Percentiles rank a stretch among this genome's conserved stretches.
These are phyloP conservation scores for Alouatta palliata DNA, from an alignment of 2,113 vertebrate species.

Conservation along the genomic window DNA sequence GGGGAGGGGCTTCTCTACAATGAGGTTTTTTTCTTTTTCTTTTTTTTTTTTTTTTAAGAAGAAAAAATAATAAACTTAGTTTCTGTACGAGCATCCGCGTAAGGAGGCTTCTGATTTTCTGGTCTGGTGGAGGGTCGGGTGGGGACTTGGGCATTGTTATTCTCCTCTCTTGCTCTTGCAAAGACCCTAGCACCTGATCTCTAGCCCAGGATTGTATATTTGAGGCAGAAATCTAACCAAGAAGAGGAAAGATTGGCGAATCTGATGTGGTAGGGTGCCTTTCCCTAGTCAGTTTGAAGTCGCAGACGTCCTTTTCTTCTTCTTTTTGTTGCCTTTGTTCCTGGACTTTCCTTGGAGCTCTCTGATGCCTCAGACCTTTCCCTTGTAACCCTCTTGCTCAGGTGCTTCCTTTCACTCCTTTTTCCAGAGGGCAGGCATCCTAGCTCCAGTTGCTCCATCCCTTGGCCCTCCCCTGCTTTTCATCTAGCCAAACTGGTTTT, in stretches of 20 bases:
- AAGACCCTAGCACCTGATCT: constrained; percentile 24
- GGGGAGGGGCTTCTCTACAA: constrained; percentile 75
- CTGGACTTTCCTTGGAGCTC: neutral
- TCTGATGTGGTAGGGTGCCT: constrained; percentile 22
- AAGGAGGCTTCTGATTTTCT: constrained; percentile 82
- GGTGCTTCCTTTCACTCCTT: constrained; percentile 54
- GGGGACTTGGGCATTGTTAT: constrained; percentile 64
- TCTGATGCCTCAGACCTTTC: neutral
- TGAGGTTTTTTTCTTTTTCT: constrained; percentile 59
- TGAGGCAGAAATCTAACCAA: constrained; percentile 27
- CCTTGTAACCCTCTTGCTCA: constrained; percentile 9
- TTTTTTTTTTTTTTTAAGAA: constrained; percentile 61
- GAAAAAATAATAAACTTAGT: constrained; percentile 82
- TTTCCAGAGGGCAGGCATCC: constrained; percentile 37
- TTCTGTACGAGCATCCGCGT: constrained; percentile 82
- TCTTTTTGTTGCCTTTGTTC: neutral
- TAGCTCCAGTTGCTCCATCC: constrained; percentile 43
- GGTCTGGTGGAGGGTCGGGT: constrained; percentile 77
- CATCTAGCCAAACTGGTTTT: constrained; percentile 77
- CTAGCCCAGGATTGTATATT: constrained; percentile 28
- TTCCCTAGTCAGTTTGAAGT: neutral
- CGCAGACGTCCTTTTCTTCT: neutral
- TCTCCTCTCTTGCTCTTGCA: constrained; percentile 11
- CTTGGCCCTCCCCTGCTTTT: constrained; percentile 24
- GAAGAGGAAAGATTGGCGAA: constrained; percentile 10